Evolutionary conservation across 2,797 vertebrate genomes (phyloP), one percentile per base, ranked within the genome.

Genomic region (Geotria australis): DNA sequence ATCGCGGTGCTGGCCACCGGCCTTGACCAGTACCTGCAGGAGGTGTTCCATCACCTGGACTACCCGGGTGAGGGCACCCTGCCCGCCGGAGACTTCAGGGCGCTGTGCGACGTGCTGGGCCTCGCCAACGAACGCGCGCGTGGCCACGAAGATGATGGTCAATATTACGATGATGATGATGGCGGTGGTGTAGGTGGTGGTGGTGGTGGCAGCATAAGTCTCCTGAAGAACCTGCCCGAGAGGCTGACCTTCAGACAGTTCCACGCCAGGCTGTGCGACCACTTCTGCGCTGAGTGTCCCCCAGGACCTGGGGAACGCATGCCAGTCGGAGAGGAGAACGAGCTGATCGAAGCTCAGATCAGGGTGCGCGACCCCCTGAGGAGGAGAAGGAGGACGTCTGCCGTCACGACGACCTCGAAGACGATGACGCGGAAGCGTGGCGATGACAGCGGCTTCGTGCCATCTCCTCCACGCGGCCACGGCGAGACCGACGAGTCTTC

Each of bases 21-120:
- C 1, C 68, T 77, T 47, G 77, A 79, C 61, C 77, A 79, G 14
- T 79, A 79, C 58, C 61, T 79, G 47, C 77, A 79, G 62, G 77
- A 79, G 66, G 71, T 78, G 46, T 79, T 79, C 63, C 75, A 78
- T 61, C 77, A 78, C 63, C 64, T 79, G 56, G 69, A 71, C 1
- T 65, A 65, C 57, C 66, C 63, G 60, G 64, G 59, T 10, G 64
- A 72, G 1, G 73, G 75, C 1, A 60, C 66, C 3, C 66, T 79
- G 58, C 71, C 70, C 2, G 69, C 64, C 3, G 69, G 73, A 62
- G 77, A 78, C 15, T 79, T 79, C 63, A 56, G 48, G 6, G 60
- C 65, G 9, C 69, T 79, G 9, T 78, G 76, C 62, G 63, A 65
- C 2, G 68, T 74, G 14, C 65, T 79, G 63, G 73, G 72, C 2